phyloP scores from a whole-genome alignment of 2,113 vertebrate genomes.

The Gobius niger region DNA sequence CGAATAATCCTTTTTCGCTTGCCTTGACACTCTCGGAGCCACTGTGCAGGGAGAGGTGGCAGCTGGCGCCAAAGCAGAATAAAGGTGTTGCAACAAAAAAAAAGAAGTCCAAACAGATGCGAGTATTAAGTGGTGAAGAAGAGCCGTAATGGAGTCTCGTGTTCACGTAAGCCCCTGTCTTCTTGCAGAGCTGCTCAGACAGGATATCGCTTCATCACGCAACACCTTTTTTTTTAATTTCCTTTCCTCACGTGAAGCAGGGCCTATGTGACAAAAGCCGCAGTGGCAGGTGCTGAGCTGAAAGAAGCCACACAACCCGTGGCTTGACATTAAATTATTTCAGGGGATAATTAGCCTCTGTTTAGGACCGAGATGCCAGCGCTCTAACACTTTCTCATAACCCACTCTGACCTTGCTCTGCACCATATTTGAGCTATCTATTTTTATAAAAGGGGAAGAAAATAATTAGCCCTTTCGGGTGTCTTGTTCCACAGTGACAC shows the following conservation, averaged over 20 bases:
- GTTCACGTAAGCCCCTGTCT: conserved; percentile 61
- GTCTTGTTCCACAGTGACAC: conserved; percentile 3
- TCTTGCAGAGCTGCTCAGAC: conserved; percentile 34
- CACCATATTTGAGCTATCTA: conserved; percentile 11
- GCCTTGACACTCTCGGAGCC: conserved; percentile 26
- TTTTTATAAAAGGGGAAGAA: conserved; percentile 1
- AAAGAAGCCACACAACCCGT: conserved; percentile 74
- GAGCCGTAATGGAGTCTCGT: conserved; percentile 58
- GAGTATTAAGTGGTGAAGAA: conserved; percentile 44
- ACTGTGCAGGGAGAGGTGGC: conserved; percentile 25
- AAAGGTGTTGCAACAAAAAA: conserved; percentile 46
- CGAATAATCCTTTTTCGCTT: conserved; percentile 17
- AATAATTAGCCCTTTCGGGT: not conserved
- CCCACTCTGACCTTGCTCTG: conserved; percentile 25
- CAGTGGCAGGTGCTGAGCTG: conserved; percentile 83
- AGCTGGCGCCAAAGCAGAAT: conserved; percentile 39
- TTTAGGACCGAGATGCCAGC: conserved; percentile 66
- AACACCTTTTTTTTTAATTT: not conserved
- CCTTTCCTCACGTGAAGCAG: conserved; percentile 52
- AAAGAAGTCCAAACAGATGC: conserved; percentile 51
- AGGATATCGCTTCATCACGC: conserved; percentile 63
- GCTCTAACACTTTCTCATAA: conserved; percentile 12
- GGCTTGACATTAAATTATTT: conserved; percentile 88
- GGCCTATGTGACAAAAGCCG: conserved; percentile 73
- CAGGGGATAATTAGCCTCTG: conserved; percentile 87